phyloP scores from a whole-genome alignment of 2,888 invertebrate species.

The Eupithecia subumbrata region DNA sequence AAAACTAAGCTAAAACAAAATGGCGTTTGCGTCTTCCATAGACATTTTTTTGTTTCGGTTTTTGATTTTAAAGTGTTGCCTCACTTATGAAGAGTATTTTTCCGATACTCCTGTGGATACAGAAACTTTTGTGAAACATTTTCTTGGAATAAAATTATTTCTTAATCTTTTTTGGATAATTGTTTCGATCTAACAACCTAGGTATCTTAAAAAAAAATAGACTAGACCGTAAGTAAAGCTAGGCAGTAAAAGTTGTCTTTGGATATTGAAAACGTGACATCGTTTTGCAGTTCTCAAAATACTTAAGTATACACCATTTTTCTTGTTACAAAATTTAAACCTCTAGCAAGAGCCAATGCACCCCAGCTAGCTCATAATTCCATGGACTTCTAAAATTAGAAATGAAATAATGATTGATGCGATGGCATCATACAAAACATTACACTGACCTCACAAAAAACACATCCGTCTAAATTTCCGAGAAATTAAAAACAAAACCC shows the following conservation, averaged over 20 bases:
- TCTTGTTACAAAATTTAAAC: not conserved
- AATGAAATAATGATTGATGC: slow-evolving; percentile 11
- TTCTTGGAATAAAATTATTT: not conserved
- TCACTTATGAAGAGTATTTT: not conserved
- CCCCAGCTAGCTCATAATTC: not conserved
- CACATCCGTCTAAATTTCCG: slow-evolving; percentile 32
- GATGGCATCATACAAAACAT: slow-evolving; percentile 13
- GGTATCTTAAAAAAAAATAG: not conserved
- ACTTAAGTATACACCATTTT: not conserved
- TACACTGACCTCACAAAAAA: slow-evolving; percentile 21
- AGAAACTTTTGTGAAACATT: not conserved
- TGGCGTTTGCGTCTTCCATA: slow-evolving; percentile 10
- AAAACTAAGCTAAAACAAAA: slow-evolving; percentile 18
- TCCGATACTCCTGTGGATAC: not conserved
- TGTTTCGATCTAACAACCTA: not conserved
- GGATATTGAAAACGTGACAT: not conserved
- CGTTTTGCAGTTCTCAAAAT: not conserved
- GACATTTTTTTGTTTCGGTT: not conserved
- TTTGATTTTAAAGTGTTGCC: not conserved
- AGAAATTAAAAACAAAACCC: slow-evolving; percentile 28
- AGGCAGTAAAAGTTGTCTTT: not conserved
- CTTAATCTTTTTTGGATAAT: not conserved
- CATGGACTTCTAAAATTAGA: slow-evolving; percentile 8
- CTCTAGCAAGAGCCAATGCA: not conserved
- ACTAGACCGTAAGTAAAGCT: not conserved